Conservation (phyloP, 2,113 vertebrate genomes). For the Anarrhichthys ocellatus region DNA sequence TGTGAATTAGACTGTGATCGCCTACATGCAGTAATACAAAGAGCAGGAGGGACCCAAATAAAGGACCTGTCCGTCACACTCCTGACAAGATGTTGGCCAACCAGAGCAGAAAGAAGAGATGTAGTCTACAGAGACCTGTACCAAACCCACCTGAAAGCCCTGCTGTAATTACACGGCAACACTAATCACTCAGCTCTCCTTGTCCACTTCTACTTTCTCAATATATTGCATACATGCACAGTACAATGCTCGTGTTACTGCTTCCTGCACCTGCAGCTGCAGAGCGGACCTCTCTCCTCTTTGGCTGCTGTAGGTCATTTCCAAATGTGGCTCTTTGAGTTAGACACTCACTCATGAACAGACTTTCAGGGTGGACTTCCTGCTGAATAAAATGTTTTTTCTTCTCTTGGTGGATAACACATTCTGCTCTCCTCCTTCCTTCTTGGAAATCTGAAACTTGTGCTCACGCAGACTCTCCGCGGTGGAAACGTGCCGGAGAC, state of each 20-base stretch:
- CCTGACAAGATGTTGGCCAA: neutral
- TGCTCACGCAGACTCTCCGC: constrained; percentile 1
- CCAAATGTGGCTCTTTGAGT: neutral
- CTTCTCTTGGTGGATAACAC: neutral
- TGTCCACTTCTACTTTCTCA: neutral
- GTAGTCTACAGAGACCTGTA: neutral
- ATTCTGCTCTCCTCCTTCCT: neutral
- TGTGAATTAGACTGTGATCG: neutral
- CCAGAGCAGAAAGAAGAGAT: neutral
- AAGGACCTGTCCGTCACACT: neutral
- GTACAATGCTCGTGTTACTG: neutral
- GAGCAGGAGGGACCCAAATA: too few species aligned
- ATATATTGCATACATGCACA: neutral
- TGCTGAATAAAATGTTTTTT: too few species aligned
- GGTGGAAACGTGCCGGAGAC: neutral
- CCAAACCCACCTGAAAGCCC: neutral
- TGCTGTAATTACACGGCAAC: neutral
- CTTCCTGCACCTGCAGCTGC: constrained; percentile 4
- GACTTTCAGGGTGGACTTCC: neutral
- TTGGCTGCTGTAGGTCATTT: neutral
- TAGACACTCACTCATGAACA: neutral
- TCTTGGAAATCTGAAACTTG: constrained; percentile 2
- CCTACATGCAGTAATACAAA: too few species aligned
- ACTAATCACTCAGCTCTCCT: neutral
- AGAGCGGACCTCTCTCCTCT: neutral